These are phyloP conservation scores for Columba livia DNA, from an alignment of 2,113 vertebrate species.

Conservation along the genomic window DNA sequence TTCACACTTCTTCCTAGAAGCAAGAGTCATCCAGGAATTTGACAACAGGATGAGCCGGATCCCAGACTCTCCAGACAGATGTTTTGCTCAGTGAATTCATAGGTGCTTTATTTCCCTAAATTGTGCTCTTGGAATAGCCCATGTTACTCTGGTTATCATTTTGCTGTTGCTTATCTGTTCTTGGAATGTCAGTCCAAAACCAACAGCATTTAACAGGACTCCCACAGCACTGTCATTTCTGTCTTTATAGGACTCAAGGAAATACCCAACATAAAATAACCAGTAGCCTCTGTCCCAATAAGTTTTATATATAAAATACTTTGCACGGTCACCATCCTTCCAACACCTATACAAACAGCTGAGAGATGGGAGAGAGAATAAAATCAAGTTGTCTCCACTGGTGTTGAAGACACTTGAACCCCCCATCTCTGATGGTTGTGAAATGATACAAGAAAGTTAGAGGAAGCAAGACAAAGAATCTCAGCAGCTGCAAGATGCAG, in stretches of 20 bases:
- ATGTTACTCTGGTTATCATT: background rate
- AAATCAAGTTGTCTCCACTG: background rate
- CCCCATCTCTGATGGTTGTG: background rate
- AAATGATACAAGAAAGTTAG: background rate
- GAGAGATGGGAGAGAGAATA: fast-evolving
- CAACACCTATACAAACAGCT: background rate
- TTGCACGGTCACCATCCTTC: background rate
- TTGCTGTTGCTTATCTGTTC: background rate
- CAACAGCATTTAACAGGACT: background rate
- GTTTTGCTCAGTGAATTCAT: background rate
- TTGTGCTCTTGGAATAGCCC: background rate
- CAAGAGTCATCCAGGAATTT: background rate
- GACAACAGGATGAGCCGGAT: background rate
- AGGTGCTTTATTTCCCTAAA: fast-evolving
- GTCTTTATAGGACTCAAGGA: background rate
- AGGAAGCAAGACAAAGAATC: background rate
- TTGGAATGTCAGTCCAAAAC: background rate
- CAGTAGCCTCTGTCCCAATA: background rate
- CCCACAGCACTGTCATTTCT: background rate
- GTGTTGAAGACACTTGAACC: background rate
- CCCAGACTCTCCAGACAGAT: background rate
- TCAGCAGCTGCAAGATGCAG: background rate
- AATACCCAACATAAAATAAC: fast-evolving
- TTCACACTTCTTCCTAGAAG: background rate
- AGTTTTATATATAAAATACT: background rate